Conservation (phyloP, 2,888 invertebrate genomes). For the Sabatieria punctata region DNA sequence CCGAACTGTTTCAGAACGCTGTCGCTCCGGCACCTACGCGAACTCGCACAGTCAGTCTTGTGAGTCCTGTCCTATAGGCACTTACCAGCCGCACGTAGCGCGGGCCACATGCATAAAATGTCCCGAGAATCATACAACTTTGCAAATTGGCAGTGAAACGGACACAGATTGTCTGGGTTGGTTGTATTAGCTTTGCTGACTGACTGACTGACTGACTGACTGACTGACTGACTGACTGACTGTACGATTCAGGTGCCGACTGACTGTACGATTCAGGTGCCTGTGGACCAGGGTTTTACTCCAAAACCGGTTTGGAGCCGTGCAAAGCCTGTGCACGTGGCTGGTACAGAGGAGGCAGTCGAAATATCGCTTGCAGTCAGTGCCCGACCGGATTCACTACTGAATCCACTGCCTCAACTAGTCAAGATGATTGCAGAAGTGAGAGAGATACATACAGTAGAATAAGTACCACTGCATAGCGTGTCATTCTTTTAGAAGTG, state of each 20-base stretch:
- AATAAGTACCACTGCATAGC: too few species aligned
- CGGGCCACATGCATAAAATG: neutral
- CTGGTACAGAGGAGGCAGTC: neutral
- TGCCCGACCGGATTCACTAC: too few species aligned
- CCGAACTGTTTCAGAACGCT: neutral
- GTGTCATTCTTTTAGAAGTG: neutral
- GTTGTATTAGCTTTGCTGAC: neutral
- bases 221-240: neutral
- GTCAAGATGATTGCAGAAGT: neutral
- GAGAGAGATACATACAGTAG: neutral
- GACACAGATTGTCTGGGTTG: neutral
- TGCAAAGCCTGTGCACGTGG: neutral
- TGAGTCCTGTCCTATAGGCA: neutral
- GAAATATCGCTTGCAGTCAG: neutral
- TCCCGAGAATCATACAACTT: neutral
- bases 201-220: neutral
- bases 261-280: neutral
- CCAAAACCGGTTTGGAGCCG: constrained; percentile 2
- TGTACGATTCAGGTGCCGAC: neutral
- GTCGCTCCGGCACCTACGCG: neutral
- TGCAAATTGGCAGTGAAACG: neutral
- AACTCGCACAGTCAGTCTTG: neutral
- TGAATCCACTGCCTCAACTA: too few species aligned
- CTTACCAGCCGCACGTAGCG: neutral
- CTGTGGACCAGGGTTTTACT: neutral